These are phyloP conservation scores for Cyanoderma ruficeps DNA, from an alignment of 2,113 vertebrate genomes.

Conservation along the genomic window DNA sequence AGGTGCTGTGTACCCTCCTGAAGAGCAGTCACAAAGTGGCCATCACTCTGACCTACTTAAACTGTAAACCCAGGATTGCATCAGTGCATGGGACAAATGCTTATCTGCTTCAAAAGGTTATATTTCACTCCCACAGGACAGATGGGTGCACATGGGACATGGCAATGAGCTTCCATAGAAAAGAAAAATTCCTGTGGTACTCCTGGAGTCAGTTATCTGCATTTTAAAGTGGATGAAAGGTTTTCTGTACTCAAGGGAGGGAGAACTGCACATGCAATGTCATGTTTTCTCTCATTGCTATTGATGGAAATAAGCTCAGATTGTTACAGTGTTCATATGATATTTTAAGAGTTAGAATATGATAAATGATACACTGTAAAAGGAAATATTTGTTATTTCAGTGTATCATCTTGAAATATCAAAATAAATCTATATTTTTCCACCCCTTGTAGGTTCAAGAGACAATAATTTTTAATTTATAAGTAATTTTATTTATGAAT, in stretches of 20 bases:
- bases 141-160: neutral
- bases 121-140: neutral
- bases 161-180: neutral
- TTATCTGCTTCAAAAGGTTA: neutral
- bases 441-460: neutral
- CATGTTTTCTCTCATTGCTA: neutral
- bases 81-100: neutral
- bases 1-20: neutral
- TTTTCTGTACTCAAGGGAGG: neutral
- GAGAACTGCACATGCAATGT: neutral
- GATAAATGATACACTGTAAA: neutral
- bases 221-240: neutral
- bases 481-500: neutral
- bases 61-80: neutral
- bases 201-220: neutral
- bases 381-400: neutral
- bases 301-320: neutral
- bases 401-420: neutral
- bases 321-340: neutral
- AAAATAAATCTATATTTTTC: neutral
- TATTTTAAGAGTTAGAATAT: neutral
- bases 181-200: neutral
- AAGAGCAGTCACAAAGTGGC: neutral
- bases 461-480: neutral
- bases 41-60: neutral